phyloP scores from a whole-genome alignment of 92 coral and sea anemone genomes.

The Parazoanthus darwini region DNA sequence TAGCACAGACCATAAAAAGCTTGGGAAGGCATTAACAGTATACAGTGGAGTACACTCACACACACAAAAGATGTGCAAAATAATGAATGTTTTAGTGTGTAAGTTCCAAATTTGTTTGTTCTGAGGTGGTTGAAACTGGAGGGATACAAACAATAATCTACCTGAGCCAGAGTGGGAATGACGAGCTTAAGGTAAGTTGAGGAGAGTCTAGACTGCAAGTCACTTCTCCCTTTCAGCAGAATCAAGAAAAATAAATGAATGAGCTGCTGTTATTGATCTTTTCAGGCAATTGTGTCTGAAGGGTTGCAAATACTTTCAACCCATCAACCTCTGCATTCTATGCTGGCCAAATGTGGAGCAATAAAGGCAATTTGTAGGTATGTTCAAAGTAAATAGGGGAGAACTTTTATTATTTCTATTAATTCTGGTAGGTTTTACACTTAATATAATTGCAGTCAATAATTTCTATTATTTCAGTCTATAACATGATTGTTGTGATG shows the following conservation, averaged over 20 bases:
- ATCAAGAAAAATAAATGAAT: too few relatives aligned
- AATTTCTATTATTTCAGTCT: too few relatives aligned
- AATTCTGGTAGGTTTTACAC: constrained; percentile 44
- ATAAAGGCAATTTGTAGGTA: constrained; percentile 96
- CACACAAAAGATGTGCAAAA: too few relatives aligned
- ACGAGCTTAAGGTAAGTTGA: constrained; percentile 78
- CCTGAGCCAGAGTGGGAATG: constrained; percentile 89
- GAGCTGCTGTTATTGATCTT: background rate
- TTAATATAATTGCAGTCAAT: background rate
- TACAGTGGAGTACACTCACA: too few relatives aligned
- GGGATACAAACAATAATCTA: constrained; percentile 94
- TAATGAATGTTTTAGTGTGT: too few relatives aligned
- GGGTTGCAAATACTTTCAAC: constrained; percentile 89
- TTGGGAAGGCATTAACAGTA: too few relatives aligned
- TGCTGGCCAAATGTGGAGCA: constrained; percentile 96
- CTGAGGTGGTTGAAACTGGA: constrained; percentile 87
- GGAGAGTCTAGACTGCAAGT: too few relatives aligned
- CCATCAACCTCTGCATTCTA: constrained; percentile 83
- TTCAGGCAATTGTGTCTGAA: constrained; percentile 78
- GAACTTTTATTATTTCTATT: background rate
- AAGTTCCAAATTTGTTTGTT: too few relatives aligned
- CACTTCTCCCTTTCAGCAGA: too few relatives aligned
- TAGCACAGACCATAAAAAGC: too few relatives aligned
- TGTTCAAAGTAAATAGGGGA: background rate
- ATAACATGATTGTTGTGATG: too few relatives aligned